These are phyloP conservation scores for Hypomecis punctinalis DNA, from an alignment of 2,888 invertebrate genomes.

Conservation along the genomic window DNA sequence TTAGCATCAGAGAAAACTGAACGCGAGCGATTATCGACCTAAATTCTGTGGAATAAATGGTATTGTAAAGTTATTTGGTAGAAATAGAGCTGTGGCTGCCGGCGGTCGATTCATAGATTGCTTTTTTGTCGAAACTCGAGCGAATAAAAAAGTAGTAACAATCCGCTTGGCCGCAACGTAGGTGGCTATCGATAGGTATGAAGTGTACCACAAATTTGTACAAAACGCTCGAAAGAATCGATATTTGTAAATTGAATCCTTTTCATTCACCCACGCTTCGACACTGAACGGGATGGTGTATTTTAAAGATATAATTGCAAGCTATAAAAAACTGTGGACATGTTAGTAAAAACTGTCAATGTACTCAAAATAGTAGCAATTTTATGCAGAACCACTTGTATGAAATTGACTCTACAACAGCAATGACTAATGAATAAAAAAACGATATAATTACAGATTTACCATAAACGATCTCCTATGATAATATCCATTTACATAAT, in stretches of 20 bases:
- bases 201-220: slow-evolving; percentile 61
- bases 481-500: slow-evolving; percentile 66
- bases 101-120: slow-evolving; percentile 77
- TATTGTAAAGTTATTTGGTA: slow-evolving; percentile 47
- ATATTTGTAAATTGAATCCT: slow-evolving; percentile 53
- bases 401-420: slow-evolving; percentile 8
- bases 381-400: background rate
- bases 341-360: background rate
- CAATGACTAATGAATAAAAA: slow-evolving; percentile 26
- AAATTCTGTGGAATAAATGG: slow-evolving; percentile 49
- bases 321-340: background rate
- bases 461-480: slow-evolving; percentile 51
- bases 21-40: slow-evolving; percentile 53
- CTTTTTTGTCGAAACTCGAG: slow-evolving; percentile 75
- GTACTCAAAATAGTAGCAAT: slow-evolving; percentile 1
- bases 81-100: slow-evolving; percentile 55
- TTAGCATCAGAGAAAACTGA: slow-evolving; percentile 44
- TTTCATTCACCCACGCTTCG: background rate
- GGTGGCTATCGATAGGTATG: slow-evolving; percentile 66
- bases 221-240: slow-evolving; percentile 57
- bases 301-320: slow-evolving; percentile 9
- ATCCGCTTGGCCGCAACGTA: slow-evolving; percentile 60
- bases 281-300: background rate
- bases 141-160: slow-evolving; percentile 68
- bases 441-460: slow-evolving; percentile 28